phyloP scores from a whole-genome alignment of 2,888 invertebrate species.

The Labia minor region DNA sequence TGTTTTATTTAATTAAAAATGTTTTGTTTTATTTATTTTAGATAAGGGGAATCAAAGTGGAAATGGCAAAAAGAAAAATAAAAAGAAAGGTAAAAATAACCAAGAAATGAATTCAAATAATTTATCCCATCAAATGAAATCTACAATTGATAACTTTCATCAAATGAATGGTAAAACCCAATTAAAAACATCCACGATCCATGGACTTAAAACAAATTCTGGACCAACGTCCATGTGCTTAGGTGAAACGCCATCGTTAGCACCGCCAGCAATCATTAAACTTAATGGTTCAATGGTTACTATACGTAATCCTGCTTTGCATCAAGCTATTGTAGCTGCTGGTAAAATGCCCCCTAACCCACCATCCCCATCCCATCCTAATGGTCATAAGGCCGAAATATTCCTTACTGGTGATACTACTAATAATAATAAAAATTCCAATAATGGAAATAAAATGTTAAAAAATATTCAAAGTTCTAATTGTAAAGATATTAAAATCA shows the following conservation, averaged over 20 bases:
- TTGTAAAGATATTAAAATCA: slow-evolving; percentile 16
- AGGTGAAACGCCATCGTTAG: slow-evolving; percentile 32
- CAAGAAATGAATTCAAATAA: slow-evolving; percentile 28
- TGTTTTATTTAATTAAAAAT: neutral
- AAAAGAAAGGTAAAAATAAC: slow-evolving; percentile 42
- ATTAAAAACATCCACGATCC: neutral
- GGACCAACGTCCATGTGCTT: neutral
- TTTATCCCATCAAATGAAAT: slow-evolving; percentile 28
- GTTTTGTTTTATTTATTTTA: neutral
- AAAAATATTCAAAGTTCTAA: slow-evolving; percentile 14
- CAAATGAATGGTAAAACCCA: neutral
- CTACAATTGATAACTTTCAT: neutral
- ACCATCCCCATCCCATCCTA: neutral
- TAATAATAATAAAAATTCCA: slow-evolving; percentile 31
- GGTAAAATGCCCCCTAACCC: slow-evolving; percentile 35
- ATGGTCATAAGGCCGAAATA: slow-evolving; percentile 29
- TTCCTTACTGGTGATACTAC: slow-evolving; percentile 34
- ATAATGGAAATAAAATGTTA: slow-evolving; percentile 37
- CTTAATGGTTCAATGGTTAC: slow-evolving; percentile 67
- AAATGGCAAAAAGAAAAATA: slow-evolving; percentile 42
- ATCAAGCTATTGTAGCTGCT: slow-evolving; percentile 35
- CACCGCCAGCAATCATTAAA: slow-evolving; percentile 54
- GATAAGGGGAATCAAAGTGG: slow-evolving; percentile 1
- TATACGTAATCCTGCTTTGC: slow-evolving; percentile 62
- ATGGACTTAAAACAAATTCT: neutral